Evolutionary conservation across 2,888 invertebrate species (phyloP), one percentile per base, ranked within the genome.

Genomic region (Nycteola revayana): DNA sequence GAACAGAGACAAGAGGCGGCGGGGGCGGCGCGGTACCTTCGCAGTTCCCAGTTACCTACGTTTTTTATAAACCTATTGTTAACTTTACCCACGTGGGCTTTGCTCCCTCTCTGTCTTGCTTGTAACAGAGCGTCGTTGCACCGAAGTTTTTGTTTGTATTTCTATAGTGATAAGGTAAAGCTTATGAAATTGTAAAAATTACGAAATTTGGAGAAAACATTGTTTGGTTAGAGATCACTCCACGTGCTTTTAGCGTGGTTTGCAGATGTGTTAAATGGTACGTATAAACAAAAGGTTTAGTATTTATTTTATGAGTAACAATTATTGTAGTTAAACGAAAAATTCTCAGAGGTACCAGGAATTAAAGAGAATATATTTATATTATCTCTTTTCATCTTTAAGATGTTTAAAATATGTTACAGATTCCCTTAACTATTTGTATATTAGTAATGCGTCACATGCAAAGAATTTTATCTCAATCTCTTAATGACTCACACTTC

Each of bases 11-110:
- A 62, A 46, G 49, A 44, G 54, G 51, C 33, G 42, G 79, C 68
- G 79, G 75, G 76, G 75, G 80, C 71, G 75, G 66, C 60, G 59
- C 53, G 67, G 63, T 53, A 66, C 67, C 63, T 44, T 57, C 57
- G 47, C 75, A 77, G 82, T 81, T 81, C 77, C 74, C 87, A 86
- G 88, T 87, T 87, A 87, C 62, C 66, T 60, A 65, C 51, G 61
- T 60, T 79, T 83, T 79, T 83, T 83, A 60, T 73, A 70, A n/a
- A 72, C 72, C 87, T 83, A 84, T 87, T 86, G 87, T 87, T 82
- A 78, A 76, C 77, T 57, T 73, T 64, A 65, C 77, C 79, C 86
- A 85, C 84, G 85, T 87, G 85, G 78, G 75, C 61, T 64, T 56
- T 53, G 38, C 32, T 38, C 62, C 43, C 43, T 85, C 81, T 73